Percentiles rank a stretch among this genome's conserved stretches.
Conservation (phyloP, 2,888 invertebrate genomes). For the Diogma glabrata region DNA sequence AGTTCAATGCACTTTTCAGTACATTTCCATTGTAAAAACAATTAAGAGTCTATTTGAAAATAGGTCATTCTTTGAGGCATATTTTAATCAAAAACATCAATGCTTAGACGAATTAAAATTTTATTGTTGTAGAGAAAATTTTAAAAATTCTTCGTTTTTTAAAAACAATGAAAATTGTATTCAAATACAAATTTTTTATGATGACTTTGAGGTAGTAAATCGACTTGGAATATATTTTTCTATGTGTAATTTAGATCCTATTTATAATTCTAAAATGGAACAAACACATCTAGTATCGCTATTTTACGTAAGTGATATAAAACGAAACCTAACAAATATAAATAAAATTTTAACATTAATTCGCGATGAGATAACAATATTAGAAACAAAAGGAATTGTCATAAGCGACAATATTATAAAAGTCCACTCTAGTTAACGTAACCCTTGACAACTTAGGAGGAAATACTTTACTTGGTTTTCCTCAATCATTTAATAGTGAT, state of each 20-base stretch:
- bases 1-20: conserved; percentile 1
- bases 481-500: conserved; percentile 8
- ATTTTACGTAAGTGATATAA: not conserved
- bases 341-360: conserved; percentile 7
- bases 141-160: not conserved
- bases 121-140: not conserved
- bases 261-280: not conserved
- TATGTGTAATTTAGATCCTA: not conserved
- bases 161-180: not conserved
- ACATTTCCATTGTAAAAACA: not conserved
- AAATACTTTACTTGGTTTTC: conserved; percentile 10
- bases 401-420: not conserved
- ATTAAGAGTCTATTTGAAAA: not conserved
- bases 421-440: not conserved
- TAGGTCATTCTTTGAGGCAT: not conserved
- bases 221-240: not conserved
- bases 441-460: conserved; percentile 11
- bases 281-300: not conserved
- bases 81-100: not conserved
- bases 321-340: not conserved
- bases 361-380: not conserved
- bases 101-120: not conserved
- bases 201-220: not conserved
- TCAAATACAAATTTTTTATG: not conserved
- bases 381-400: conserved; percentile 1